Conservation (phyloP, 2,888 invertebrate species). For the Cephus pygmeus region DNA sequence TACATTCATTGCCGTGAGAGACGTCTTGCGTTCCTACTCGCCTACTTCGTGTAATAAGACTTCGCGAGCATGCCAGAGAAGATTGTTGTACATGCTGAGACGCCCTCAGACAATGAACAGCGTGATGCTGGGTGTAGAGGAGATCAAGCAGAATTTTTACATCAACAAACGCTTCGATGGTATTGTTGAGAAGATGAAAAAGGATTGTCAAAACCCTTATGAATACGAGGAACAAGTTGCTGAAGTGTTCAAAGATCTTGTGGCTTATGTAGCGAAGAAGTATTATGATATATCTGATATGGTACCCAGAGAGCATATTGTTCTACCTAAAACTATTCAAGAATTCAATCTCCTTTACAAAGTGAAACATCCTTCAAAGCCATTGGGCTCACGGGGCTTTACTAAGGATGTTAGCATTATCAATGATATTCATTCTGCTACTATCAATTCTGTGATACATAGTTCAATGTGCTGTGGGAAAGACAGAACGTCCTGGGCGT, state of each 20-base stretch:
- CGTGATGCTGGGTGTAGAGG: conserved; percentile 72
- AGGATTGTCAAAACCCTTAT: conserved; percentile 43
- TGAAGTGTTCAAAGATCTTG: conserved; percentile 53
- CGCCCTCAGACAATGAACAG: conserved; percentile 71
- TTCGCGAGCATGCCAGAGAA: conserved; percentile 74
- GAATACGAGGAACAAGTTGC: conserved; percentile 51
- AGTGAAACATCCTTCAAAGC: conserved; percentile 56
- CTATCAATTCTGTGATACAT: conserved; percentile 73
- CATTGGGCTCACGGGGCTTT: conserved; percentile 47
- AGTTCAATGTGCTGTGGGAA: conserved; percentile 73
- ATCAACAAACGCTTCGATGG: conserved; percentile 66
- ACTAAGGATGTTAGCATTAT: conserved; percentile 63
- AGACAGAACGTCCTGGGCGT: conserved; percentile 74
- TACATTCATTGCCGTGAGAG: conserved; percentile 68
- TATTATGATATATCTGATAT: conserved; percentile 60
- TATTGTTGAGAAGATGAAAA: conserved; percentile 58
- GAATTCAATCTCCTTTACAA: conserved; percentile 56
- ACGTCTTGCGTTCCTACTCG: conserved; percentile 69
- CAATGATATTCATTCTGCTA: conserved; percentile 69
- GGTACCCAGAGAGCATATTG: conserved; percentile 43
- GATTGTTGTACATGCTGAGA: conserved; percentile 73
- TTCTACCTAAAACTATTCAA: conserved; percentile 50
- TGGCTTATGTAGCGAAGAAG: conserved; percentile 56
- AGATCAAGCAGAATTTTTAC: conserved; percentile 71
- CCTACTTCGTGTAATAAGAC: conserved; percentile 74